These are phyloP conservation scores for Brachyopa scutellaris DNA, from an alignment of 2,888 invertebrate genomes.

Conservation along the genomic window DNA sequence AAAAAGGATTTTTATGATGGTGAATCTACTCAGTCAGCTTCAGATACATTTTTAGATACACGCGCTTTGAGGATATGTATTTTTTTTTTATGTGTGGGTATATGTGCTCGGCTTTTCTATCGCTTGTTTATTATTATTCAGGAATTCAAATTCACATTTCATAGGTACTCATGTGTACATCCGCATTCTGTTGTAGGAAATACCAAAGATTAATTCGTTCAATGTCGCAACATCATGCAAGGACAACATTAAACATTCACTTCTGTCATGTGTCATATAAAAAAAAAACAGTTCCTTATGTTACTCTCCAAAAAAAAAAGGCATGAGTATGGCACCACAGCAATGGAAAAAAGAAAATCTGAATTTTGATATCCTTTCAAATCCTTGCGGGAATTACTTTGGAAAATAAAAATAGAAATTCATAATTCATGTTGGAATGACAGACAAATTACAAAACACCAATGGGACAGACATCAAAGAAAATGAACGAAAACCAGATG, in stretches of 20 bases:
- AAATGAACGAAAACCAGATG: conserved; percentile 60
- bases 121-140: conserved; percentile 49
- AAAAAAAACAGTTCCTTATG: conserved; percentile 8
- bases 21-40: conserved; percentile 12
- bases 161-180: background rate
- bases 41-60: conserved; percentile 28
- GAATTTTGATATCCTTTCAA: conserved; percentile 36
- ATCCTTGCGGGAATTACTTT: conserved; percentile 30
- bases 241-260: conserved; percentile 58
- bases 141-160: conserved; percentile 22
- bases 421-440: conserved; percentile 62
- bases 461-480: conserved; percentile 54
- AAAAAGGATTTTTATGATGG: conserved; percentile 58
- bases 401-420: conserved; percentile 3
- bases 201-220: conserved; percentile 30
- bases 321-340: background rate
- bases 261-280: conserved; percentile 39
- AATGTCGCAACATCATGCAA: conserved; percentile 51
- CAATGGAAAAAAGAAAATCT: background rate
- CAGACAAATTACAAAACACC: conserved; percentile 66
- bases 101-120: conserved; percentile 37
- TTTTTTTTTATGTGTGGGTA: conserved; percentile 1
- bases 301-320: conserved; percentile 3
- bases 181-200: background rate
- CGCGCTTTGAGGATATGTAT: conserved; percentile 15